Evolutionary conservation across 2,797 vertebrate species (phyloP).

Genomic region (Hyperoplus immaculatus): DNA sequence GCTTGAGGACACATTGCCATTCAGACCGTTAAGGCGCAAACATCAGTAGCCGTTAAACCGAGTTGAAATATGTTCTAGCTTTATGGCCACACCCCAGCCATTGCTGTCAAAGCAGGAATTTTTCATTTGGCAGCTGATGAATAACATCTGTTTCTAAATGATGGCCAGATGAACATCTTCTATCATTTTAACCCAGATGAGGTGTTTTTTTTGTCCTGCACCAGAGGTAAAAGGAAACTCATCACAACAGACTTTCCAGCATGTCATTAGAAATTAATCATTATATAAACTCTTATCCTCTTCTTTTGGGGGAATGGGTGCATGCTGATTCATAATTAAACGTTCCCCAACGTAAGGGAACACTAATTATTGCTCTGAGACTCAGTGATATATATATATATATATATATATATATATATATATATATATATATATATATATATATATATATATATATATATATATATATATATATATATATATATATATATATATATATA

Average conservation of each 20-base stretch:
- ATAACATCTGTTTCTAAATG: constrained; percentile 39
- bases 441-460: too few species aligned
- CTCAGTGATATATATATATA: too few species aligned
- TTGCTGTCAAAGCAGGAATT: constrained; percentile 14
- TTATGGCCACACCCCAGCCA: constrained; percentile 42
- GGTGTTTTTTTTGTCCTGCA: neutral
- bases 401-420: too few species aligned
- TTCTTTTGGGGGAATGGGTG: neutral
- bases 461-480: too few species aligned
- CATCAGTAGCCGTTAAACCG: neutral
- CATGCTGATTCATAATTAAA: neutral
- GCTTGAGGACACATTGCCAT: neutral
- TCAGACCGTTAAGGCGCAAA: neutral
- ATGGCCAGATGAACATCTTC: neutral
- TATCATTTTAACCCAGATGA: neutral
- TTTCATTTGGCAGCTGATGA: constrained; percentile 6
- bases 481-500: too few species aligned
- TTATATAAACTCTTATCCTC: neutral
- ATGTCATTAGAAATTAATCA: neutral
- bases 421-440: too few species aligned
- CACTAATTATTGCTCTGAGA: neutral
- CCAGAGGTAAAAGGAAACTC: neutral
- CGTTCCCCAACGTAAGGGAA: neutral
- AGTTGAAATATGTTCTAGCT: constrained; percentile 3
- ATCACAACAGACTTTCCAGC: neutral